phyloP scores from a whole-genome alignment of 2,888 invertebrate genomes.

The Lasioglossum oenotherae region DNA sequence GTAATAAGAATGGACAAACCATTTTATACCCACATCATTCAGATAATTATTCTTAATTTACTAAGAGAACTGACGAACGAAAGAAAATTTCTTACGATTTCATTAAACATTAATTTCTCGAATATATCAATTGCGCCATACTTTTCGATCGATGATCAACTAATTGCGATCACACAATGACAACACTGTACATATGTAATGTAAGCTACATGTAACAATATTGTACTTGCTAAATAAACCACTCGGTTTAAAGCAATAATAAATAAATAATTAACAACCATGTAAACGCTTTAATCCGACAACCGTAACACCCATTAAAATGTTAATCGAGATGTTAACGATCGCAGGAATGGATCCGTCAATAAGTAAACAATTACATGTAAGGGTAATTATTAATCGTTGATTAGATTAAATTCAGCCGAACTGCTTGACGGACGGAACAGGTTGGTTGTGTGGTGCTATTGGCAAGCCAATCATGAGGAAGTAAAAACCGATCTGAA shows the following conservation, averaged over 20 bases:
- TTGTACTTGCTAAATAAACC: no score
- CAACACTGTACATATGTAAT: no score
- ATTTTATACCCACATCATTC: neutral
- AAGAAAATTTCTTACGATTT: neutral
- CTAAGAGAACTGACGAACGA: neutral
- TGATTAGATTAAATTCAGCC: neutral
- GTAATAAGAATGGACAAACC: neutral
- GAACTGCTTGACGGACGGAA: neutral
- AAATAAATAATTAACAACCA: neutral
- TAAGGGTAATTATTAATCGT: neutral
- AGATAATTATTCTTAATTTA: neutral
- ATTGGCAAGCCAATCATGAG: neutral
- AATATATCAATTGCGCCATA: neutral
- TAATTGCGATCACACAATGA: neutral
- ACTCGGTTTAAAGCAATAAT: no score
- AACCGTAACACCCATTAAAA: neutral
- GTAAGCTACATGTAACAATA: no score
- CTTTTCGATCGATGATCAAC: neutral
- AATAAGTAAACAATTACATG: neutral
- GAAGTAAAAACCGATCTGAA: conserved; percentile 16
- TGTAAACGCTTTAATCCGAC: neutral
- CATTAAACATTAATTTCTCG: neutral
- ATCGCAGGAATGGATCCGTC: neutral
- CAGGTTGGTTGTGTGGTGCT: neutral
- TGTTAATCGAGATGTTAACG: neutral